Evolutionary conservation across 2,113 vertebrate genomes (phyloP).

Genomic region (Brienomyrus brachyistius): DNA sequence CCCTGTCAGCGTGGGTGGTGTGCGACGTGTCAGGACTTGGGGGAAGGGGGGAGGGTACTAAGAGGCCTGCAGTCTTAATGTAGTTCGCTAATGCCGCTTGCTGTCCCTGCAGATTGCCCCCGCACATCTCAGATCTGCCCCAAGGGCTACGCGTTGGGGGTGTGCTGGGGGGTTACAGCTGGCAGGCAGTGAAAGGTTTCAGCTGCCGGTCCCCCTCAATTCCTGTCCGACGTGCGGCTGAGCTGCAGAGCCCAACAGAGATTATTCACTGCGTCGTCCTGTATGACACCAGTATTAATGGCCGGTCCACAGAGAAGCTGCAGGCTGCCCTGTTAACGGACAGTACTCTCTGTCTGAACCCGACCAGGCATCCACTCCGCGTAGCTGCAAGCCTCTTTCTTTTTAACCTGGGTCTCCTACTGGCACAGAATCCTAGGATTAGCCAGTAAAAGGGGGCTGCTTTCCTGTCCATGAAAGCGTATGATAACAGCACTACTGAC

Average conservation of each 20-base stretch:
- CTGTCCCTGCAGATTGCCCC: background rate
- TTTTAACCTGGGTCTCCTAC: background rate
- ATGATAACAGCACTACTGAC: background rate
- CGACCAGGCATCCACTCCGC: background rate
- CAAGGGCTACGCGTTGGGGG: conserved; percentile 1
- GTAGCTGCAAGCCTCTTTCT: background rate
- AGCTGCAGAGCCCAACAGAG: conserved; percentile 39
- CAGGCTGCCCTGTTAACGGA: conserved; percentile 50
- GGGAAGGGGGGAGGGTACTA: background rate
- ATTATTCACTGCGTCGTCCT: conserved; percentile 45
- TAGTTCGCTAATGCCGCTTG: conserved; percentile 5
- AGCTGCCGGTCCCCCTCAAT: conserved; percentile 36
- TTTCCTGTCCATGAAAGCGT: background rate
- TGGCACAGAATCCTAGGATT: background rate
- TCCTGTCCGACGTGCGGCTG: conserved; percentile 51
- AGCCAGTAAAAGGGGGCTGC: background rate
- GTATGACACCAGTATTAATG: conserved; percentile 60
- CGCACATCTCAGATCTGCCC: conserved; percentile 21
- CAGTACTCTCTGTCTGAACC: conserved; percentile 34
- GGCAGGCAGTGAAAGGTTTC: conserved; percentile 32
- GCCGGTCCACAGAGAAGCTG: conserved; percentile 38
- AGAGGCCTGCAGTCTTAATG: background rate
- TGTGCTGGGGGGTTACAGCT: conserved; percentile 14
- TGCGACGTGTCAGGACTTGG: background rate
- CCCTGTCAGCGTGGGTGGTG: background rate